Evolutionary conservation across 2,888 invertebrate species (phyloP).

Genomic region (Zootermopsis nevadensis): DNA sequence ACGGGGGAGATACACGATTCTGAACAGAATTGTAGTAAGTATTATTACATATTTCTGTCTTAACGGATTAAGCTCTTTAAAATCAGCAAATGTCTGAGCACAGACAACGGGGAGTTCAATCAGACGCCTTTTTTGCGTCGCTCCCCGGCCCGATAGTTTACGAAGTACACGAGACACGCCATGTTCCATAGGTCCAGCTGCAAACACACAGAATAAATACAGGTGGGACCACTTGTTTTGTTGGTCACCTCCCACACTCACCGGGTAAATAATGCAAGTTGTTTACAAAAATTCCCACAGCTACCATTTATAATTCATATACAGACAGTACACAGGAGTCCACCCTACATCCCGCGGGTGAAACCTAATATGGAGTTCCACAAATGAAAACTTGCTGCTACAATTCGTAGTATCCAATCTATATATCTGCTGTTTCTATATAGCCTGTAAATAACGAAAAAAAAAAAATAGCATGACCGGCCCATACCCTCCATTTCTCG

Average conservation of each 20-base stretch:
- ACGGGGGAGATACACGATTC: too few species aligned
- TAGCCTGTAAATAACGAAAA: not conserved
- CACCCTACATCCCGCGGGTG: not conserved
- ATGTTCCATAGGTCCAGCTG: too few species aligned
- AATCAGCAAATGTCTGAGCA: too few species aligned
- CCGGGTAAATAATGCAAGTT: slow-evolving; percentile 44
- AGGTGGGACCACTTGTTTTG: slow-evolving; percentile 2
- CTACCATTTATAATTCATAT: slow-evolving; percentile 42
- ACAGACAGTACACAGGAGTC: slow-evolving; percentile 4
- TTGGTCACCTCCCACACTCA: not conserved
- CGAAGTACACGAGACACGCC: too few species aligned
- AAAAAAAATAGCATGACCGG: not conserved
- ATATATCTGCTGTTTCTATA: not conserved
- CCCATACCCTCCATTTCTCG: not conserved
- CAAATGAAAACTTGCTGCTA: slow-evolving; percentile 17
- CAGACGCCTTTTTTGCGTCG: too few species aligned
- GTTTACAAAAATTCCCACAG: slow-evolving; percentile 46
- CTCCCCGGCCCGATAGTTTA: too few species aligned
- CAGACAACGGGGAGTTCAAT: too few species aligned
- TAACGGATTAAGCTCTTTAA: too few species aligned
- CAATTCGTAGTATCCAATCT: not conserved
- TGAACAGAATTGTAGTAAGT: too few species aligned
- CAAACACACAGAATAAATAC: not conserved
- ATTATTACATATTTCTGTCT: too few species aligned
- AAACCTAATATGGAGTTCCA: not conserved